Base-by-base conservation (phyloP, 2,113 vertebrate species). In the Crocuta crocuta region DNA sequence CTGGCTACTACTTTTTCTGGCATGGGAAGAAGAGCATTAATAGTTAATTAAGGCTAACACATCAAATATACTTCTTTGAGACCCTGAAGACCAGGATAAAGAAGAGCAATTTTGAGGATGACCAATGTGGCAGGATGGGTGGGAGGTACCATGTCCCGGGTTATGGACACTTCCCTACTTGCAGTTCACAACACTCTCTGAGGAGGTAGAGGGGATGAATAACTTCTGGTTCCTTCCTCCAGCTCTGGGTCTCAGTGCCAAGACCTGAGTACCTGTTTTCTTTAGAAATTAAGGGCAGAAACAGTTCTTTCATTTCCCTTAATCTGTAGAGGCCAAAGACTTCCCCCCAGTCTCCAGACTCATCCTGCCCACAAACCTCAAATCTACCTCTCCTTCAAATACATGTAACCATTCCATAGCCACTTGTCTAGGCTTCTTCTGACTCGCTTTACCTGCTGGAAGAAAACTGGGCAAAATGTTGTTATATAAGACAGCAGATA, bases 331-430 rank as follows among this genome's bases (percentile, higher is more conserved):
- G 7, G 4, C 10, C 73, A 73, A 50, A 28, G 13, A 23, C 5
- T 0, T 48, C 15, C 23, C 23, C 28, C 10, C 0, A 61, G 1
- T 2, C 11, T 4, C 7, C 7, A 39, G 5, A 2, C 43, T 58
- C 23, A 50, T 61, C 87, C 2, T 58, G 12, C n/a, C 16, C 26
- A 70, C 28, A 66, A 80, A 23, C 8, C 13, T 83, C n/a, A 82
- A 81, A 55, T 45, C 13, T 35, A 31, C 9, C 3, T 66, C 24
- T 48, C 33, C 15, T 76, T 93, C 53, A 53, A 78, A 63, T 26
- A 3, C 3, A 35, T 15, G 53, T 35, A 5, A 9, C 13, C 5
- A 58, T 15, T 48, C 10, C n/a, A 6, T 53, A 71, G 39, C 21
- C 81, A 39, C 39, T 73, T 65, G 21, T 79, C 10, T 48, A 35